These are phyloP conservation scores for Tetragnatha versicolor DNA, from an alignment of 1,140 invertebrate genomes.

Conservation along the genomic window DNA sequence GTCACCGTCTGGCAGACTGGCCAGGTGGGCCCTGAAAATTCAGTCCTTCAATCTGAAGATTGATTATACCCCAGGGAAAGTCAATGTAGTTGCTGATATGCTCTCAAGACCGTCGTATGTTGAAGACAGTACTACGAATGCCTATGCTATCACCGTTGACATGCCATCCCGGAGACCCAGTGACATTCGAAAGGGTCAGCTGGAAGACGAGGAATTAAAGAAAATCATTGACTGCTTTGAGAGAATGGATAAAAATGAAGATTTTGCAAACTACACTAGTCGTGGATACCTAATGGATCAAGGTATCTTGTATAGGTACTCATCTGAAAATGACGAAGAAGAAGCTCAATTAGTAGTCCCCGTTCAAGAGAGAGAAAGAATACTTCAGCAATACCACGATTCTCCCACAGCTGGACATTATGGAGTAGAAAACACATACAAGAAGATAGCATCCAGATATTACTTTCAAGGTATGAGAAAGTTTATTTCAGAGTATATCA, in stretches of 20 bases:
- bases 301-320: neutral
- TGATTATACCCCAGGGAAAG: conserved; percentile 61
- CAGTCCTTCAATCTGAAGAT: conserved; percentile 66
- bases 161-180: neutral
- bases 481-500: conserved; percentile 27
- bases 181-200: neutral
- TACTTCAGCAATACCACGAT: neutral
- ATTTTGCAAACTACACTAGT: neutral
- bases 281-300: neutral
- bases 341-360: neutral
- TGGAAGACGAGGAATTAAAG: neutral
- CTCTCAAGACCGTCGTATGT: conserved; percentile 57
- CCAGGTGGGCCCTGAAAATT: conserved; percentile 66
- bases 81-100: conserved; percentile 61
- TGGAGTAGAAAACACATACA: neutral
- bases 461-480: conserved; percentile 33
- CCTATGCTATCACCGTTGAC: neutral
- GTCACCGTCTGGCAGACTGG: conserved; percentile 64
- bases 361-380: neutral
- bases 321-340: neutral
- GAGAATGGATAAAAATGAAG: neutral
- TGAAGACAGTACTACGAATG: neutral
- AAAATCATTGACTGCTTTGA: conserved; percentile 4
- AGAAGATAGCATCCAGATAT: conserved; percentile 28
- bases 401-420: conserved; percentile 24